phyloP scores from a whole-genome alignment of 2,888 invertebrate genomes.

The Acrocyrtus sp. region DNA sequence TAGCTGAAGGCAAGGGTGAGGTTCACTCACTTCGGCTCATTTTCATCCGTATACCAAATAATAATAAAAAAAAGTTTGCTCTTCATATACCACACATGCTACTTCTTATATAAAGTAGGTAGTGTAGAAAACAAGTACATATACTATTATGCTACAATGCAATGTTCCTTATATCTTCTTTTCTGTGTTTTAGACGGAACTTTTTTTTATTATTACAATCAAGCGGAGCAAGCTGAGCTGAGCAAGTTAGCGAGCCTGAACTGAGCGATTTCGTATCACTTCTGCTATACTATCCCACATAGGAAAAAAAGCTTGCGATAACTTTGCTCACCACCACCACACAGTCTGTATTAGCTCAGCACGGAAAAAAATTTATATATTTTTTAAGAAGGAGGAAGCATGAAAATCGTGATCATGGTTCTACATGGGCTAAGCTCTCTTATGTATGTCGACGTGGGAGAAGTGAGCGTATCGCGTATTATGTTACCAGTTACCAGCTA shows the following conservation, averaged over 20 bases:
- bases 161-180: not conserved
- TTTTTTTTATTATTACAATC: not conserved
- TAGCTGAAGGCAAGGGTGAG: conserved; percentile 16
- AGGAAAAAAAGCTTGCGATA: not conserved
- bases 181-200: not conserved
- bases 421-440: not conserved
- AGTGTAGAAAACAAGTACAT: too few species aligned
- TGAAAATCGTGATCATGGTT: not conserved
- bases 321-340: conserved; percentile 1
- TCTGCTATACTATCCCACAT: not conserved
- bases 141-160: not conserved
- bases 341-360: not conserved
- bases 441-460: too few species aligned
- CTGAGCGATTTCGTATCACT: not conserved
- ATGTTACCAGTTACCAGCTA: too few species aligned
- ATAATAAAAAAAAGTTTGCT: not conserved
- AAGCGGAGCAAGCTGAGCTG: not conserved
- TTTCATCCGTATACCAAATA: not conserved
- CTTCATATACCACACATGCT: not conserved
- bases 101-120: too few species aligned
- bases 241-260: not conserved
- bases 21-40: not conserved
- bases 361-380: conserved; percentile 4
- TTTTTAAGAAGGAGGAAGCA: not conserved
- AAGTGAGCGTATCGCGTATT: too few species aligned